Evolutionary conservation across 2,797 vertebrate species (phyloP).

Genomic region (Ctenosaura bakeri): DNA sequence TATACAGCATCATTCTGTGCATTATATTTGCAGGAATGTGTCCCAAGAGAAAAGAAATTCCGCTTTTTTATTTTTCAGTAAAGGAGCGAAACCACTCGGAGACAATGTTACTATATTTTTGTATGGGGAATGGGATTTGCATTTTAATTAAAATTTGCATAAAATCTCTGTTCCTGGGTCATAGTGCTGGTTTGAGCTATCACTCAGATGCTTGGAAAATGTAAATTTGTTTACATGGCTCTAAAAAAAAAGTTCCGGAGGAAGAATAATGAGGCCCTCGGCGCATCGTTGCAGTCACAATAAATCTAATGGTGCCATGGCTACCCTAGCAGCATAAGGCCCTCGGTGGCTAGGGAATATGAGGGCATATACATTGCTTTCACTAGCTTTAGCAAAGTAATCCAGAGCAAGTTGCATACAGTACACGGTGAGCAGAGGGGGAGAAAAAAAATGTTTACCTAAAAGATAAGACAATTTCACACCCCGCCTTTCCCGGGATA

Average conservation of each 20-base stretch:
- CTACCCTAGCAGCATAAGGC: slow-evolving; percentile 56
- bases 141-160: slow-evolving; percentile 75
- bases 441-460: slow-evolving; percentile 60
- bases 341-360: slow-evolving; percentile 42
- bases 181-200: slow-evolving; percentile 67
- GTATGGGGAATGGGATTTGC: slow-evolving; percentile 61
- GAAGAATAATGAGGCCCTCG: slow-evolving; percentile 64
- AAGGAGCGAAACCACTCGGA: slow-evolving; percentile 11
- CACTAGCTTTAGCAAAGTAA: slow-evolving; percentile 45
- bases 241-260: slow-evolving; percentile 64
- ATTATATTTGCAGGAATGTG: background rate
- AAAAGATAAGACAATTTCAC: background rate
- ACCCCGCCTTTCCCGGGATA: background rate
- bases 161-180: slow-evolving; percentile 52
- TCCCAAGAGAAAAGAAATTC: slow-evolving; percentile 42
- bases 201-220: slow-evolving; percentile 67
- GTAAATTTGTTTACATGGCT: slow-evolving; percentile 73
- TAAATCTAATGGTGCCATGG: slow-evolving; percentile 68
- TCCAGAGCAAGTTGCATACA: slow-evolving; percentile 48
- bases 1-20: background rate
- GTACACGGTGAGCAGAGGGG: background rate
- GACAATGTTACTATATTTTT: slow-evolving; percentile 55
- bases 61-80: slow-evolving; percentile 26
- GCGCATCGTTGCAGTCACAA: slow-evolving; percentile 60
- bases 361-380: slow-evolving; percentile 37